Evolutionary conservation across 1,140 invertebrate genomes (phyloP), one percentile per base, ranked within the genome.

Genomic region (Brachionus rotundiformis): DNA sequence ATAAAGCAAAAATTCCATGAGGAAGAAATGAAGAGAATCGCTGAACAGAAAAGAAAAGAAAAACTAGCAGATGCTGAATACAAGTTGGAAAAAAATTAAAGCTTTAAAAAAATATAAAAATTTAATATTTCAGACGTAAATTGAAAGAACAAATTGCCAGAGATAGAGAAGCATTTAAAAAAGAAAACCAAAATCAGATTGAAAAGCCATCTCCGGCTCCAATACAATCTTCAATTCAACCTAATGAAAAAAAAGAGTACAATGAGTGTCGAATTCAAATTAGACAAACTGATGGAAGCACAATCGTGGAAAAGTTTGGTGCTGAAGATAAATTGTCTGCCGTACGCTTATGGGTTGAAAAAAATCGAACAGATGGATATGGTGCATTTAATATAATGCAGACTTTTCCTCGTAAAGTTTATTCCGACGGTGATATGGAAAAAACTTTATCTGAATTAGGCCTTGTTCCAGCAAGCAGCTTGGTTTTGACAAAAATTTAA

Each of bases 1-100:
- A 63, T 81, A 33, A 81, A 65, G 47, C 79, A 81, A 65, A 81
- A 81, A n/a, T 81, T 25, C 41, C 33, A 81, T 25, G 79, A 81
- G 19, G 79, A 81, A 16, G 79, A 81, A 54, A 65, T 81, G 59
- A 63, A 68, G 44, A 63, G 54, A 29, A 65, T 81, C 7, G 79
- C 54, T 10, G 79, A 81, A 25, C 54, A 11, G 27, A 81, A 68
- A 16, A 11, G 59, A n/a, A 31, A 61, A 31, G 79, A 81, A 81
- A 81, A 81, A 39, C 10, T 81, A 29, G 79, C 44, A 8, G 76
- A 79, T 59, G 76, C 76, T 31, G 76, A 23, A 39, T 79, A 79
- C n/a, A 79, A 79, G 47, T 77, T 41, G 4, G 39, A 7, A n/a
- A n/a, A n/a, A n/a, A n/a, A n/a, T n/a, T n/a, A n/a, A n/a, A 49